Conservation (phyloP, 2,797 vertebrate species). For the Lacerta agilis region DNA sequence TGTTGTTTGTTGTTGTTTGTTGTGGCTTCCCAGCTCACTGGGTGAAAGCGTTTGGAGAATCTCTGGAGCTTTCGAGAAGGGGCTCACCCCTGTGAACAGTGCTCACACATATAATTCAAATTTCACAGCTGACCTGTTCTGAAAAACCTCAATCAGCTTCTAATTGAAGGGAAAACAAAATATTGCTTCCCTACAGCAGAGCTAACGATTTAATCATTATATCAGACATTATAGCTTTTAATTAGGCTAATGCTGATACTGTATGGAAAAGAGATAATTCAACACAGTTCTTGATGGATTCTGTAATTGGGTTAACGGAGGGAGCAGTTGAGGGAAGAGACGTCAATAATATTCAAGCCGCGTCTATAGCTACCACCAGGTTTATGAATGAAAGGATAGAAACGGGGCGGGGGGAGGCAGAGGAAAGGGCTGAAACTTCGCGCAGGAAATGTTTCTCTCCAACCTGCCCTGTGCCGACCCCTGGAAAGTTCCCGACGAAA, state of each 20-base stretch:
- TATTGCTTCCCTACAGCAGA: conserved; percentile 94
- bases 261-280: conserved; percentile 90
- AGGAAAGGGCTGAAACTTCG: conserved; percentile 64
- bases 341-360: conserved; percentile 86
- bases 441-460: conserved; percentile 42
- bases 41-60: conserved; percentile 78
- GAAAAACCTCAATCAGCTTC: conserved; percentile 97
- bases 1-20: conserved; percentile 21
- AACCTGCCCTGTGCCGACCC: conserved; percentile 12
- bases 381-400: conserved; percentile 76
- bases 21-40: conserved; percentile 65
- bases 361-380: conserved; percentile 77
- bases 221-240: conserved; percentile 94
- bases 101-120: conserved; percentile 95
- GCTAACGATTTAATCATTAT: conserved; percentile 98
- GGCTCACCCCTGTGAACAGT: conserved; percentile 86
- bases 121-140: conserved; percentile 99
- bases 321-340: conserved; percentile 83
- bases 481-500: conserved; percentile 34
- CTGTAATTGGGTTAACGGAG: conserved; percentile 88
- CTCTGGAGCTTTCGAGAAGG: conserved; percentile 81
- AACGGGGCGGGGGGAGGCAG: conserved; percentile 30
- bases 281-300: conserved; percentile 89
- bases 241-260: conserved; percentile 94
- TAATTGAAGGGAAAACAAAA: conserved; percentile 99